A percentile compares a stretch with the other conserved stretches of the same genome.
Evolutionary conservation across 2,797 vertebrate genomes (phyloP).

Genomic region (Selene dorsalis): DNA sequence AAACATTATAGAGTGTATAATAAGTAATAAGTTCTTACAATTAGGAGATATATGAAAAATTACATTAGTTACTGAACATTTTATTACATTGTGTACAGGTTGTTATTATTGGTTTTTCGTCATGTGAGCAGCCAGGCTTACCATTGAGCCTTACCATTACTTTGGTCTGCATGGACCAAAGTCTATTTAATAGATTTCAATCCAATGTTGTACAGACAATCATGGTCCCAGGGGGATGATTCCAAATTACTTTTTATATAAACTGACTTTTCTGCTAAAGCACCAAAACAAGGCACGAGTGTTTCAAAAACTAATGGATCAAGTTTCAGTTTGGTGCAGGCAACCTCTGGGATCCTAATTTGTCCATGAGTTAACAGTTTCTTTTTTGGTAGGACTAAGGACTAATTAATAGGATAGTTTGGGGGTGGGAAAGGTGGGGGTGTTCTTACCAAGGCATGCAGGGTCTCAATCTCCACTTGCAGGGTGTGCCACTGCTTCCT

Average conservation of each 20-base stretch:
- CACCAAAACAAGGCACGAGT: background rate
- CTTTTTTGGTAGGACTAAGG: too few relatives aligned
- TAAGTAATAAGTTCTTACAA: background rate
- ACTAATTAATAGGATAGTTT: background rate
- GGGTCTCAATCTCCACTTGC: conserved; percentile 93
- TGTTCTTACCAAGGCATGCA: conserved; percentile 91
- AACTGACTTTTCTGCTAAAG: too few relatives aligned
- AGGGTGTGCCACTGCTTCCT: conserved; percentile 91
- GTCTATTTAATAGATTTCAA: background rate
- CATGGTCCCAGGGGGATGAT: background rate
- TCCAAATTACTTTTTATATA: background rate
- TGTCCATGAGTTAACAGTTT: background rate
- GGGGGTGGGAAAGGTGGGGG: too few relatives aligned
- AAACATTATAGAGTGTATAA: background rate
- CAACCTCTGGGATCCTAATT: background rate
- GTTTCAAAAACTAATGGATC: background rate
- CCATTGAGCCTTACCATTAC: too few relatives aligned
- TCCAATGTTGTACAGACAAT: background rate
- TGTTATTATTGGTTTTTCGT: background rate
- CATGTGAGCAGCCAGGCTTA: background rate
- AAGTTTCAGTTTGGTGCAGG: background rate
- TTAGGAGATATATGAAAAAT: background rate
- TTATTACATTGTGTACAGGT: background rate
- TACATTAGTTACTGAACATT: background rate
- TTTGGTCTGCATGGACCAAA: too few relatives aligned